Evolutionary conservation across 2,888 invertebrate genomes (phyloP).

Genomic region (Drosophila lacicola): DNA sequence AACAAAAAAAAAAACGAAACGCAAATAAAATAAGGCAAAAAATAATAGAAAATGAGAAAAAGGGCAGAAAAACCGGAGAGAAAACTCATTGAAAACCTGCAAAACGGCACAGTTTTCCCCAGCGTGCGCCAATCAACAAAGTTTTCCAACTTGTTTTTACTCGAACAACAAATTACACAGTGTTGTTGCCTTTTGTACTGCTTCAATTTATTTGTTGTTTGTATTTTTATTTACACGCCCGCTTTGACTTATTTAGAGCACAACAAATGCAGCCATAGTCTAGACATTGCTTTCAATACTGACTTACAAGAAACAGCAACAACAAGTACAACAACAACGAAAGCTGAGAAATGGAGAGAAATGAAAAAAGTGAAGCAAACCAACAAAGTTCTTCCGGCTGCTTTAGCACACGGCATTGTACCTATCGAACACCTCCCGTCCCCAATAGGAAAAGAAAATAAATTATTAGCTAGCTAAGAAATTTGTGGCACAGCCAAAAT

Average conservation of each 20-base stretch:
- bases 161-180: constrained; percentile 44
- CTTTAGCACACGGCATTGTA: constrained; percentile 19
- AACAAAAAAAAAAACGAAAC: constrained; percentile 4
- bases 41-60: background rate
- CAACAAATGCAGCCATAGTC: constrained; percentile 70
- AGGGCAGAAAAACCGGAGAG: background rate
- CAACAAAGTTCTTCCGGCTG: constrained; percentile 39
- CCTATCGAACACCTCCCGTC: constrained; percentile 13
- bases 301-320: constrained; percentile 12
- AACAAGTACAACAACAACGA: constrained; percentile 1
- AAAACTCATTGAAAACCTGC: constrained; percentile 49
- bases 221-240: constrained; percentile 63
- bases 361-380: constrained; percentile 3
- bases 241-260: constrained; percentile 63
- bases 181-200: constrained; percentile 18
- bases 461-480: background rate
- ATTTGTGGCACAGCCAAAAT: background rate
- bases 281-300: constrained; percentile 55
- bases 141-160: constrained; percentile 44
- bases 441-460: constrained; percentile 6
- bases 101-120: constrained; percentile 41
- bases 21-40: background rate
- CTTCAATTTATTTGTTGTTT: constrained; percentile 46
- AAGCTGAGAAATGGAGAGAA: background rate
- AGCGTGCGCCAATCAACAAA: constrained; percentile 51